Evolutionary conservation across 1,140 invertebrate genomes (phyloP).

Genomic region (Listronotus oregonensis): DNA sequence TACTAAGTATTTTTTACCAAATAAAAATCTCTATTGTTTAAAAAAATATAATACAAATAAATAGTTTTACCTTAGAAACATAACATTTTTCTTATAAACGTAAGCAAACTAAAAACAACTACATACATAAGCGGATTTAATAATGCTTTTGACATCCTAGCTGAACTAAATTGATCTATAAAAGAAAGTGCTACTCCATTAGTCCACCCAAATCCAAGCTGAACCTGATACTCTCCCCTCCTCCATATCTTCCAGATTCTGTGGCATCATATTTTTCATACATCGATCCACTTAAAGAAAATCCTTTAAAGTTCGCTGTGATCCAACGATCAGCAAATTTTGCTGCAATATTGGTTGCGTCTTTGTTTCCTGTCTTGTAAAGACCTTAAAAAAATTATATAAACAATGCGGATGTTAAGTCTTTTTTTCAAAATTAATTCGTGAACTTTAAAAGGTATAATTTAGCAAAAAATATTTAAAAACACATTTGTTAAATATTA

Average conservation of each 20-base stretch:
- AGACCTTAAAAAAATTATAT: constrained; percentile 57
- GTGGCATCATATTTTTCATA: constrained; percentile 88
- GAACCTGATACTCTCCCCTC: constrained; percentile 87
- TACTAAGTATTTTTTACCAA: too few species aligned
- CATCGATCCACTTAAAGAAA: constrained; percentile 62
- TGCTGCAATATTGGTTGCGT: constrained; percentile 68
- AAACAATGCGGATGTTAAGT: too few species aligned
- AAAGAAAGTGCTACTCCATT: constrained; percentile 73
- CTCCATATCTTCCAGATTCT: constrained; percentile 72
- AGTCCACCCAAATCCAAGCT: constrained; percentile 93
- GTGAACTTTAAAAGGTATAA: too few species aligned
- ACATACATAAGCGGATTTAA: constrained; percentile 3
- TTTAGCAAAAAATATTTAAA: too few species aligned
- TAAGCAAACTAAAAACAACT: constrained; percentile 11
- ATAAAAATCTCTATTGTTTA: too few species aligned
- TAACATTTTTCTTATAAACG: neutral
- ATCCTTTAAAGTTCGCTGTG: constrained; percentile 71
- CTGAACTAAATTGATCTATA: constrained; percentile 34
- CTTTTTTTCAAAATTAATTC: too few species aligned
- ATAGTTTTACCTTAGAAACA: too few species aligned
- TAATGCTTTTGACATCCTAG: constrained; percentile 2
- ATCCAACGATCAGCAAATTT: constrained; percentile 76
- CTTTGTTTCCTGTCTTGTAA: constrained; percentile 61
- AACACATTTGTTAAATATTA: too few species aligned
- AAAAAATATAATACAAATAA: too few species aligned